Base-by-base conservation (phyloP, 2,113 vertebrate genomes). In the Tangachromis dhanisi region DNA sequence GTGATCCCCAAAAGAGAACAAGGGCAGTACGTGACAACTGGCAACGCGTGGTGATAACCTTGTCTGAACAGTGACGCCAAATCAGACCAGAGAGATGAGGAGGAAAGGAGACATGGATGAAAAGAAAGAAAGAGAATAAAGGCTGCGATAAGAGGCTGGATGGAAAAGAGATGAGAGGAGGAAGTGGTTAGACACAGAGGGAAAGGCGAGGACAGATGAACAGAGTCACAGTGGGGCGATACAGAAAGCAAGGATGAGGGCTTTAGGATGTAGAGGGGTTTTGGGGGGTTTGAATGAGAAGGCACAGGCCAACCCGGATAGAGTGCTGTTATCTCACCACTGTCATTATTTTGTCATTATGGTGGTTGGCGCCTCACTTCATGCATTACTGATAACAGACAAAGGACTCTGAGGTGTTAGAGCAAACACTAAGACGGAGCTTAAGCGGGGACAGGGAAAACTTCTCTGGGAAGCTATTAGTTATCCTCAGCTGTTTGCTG, bases 311-410 rank as follows among this genome's bases (percentile, higher is more conserved):
- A 89, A 92, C 42, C 45, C 84, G 68, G 88, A 88, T 54, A 88
- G 92, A 89, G 86, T 90, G 76, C 26, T 2, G 85, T 94, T 95
- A 95, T 96, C 95, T 88, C 88, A 12, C 83, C 91, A 33, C 89
- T 93, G 94, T 93, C 92, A 94, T 96, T 96, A 94, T 95, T 96
- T 95, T 93, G 95, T 92, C 95, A 94, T 95, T 94, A 95, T 85
- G 90, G 92, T 31, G 51, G 92, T 88, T 90, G 91, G 91, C n/a
- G 92, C 94, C 83, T 93, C 85, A 93, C 94, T 95, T 92, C 85
- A 89, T 92, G 93, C 83, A 87, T 92, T 88, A 84, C 90, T 54
- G 95, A 95, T 95, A 95, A 95, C 88, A 84, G 86, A 94, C 93
- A 94, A 93, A 90, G 83, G 85, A 91, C 83, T 90, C 40, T 4